Percentiles rank a stretch among this genome's conserved stretches.
phyloP scores from a whole-genome alignment of 2,797 vertebrate genomes.

The Cyprinodon diabolis region DNA sequence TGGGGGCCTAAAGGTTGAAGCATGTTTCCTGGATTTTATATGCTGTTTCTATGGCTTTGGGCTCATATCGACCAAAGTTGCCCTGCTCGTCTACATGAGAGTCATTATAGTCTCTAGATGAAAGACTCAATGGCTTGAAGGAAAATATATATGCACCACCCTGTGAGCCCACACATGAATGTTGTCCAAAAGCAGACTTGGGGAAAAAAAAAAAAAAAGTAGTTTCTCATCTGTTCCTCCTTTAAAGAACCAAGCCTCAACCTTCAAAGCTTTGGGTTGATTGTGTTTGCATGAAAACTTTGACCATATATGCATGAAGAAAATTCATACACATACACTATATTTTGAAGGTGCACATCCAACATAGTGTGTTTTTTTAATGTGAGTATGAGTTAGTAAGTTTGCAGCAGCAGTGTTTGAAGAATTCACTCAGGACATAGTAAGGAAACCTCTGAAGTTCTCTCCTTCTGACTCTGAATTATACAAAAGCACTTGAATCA shows the following conservation, averaged over 20 bases:
- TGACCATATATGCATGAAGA: background rate
- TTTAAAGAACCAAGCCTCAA: slow-evolving; percentile 49
- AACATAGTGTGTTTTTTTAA: slow-evolving; percentile 8
- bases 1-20: slow-evolving; percentile 24
- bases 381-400: slow-evolving; percentile 19
- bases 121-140: slow-evolving; percentile 24
- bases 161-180: slow-evolving; percentile 8
- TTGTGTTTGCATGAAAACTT: slow-evolving; percentile 20
- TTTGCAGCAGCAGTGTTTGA: slow-evolving; percentile 46
- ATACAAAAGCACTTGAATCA: slow-evolving; percentile 67
- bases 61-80: slow-evolving; percentile 16
- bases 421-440: slow-evolving; percentile 52
- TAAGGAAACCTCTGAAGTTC: slow-evolving; percentile 68
- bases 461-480: slow-evolving; percentile 68
- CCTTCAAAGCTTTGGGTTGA: slow-evolving; percentile 57
- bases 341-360: slow-evolving; percentile 7
- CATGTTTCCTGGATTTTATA: slow-evolving; percentile 30
- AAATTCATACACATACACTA: slow-evolving; percentile 9
- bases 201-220: slow-evolving; percentile 21
- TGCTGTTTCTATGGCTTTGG: slow-evolving; percentile 24
- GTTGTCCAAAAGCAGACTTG: slow-evolving; percentile 14
- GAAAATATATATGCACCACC: slow-evolving; percentile 13
- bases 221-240: slow-evolving; percentile 52
- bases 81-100: slow-evolving; percentile 5
- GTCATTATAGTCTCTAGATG: slow-evolving; percentile 7